These are phyloP conservation scores for Cephalopholis sonnerati DNA, from an alignment of 2,113 vertebrate genomes.

Conservation along the genomic window DNA sequence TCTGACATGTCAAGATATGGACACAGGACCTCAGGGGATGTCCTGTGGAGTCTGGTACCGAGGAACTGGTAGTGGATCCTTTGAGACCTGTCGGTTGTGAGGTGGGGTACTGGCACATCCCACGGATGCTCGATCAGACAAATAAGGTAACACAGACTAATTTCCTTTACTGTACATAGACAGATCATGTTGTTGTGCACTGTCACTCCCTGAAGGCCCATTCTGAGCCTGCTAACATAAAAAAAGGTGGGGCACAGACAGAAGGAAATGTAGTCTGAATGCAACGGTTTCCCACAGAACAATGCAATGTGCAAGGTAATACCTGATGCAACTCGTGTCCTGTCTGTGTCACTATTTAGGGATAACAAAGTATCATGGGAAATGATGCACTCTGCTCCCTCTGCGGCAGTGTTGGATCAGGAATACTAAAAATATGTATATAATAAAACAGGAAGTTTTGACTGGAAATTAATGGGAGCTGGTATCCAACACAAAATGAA, in stretches of 20 bases:
- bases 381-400: conserved; percentile 38
- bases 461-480: conserved; percentile 22
- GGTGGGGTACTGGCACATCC: too few relatives aligned
- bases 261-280: background rate
- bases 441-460: conserved; percentile 61
- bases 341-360: conserved; percentile 20
- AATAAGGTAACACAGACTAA: too few relatives aligned
- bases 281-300: conserved; percentile 12
- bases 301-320: conserved; percentile 28
- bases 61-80: too few relatives aligned
- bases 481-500: conserved; percentile 57
- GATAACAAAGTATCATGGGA: conserved; percentile 38
- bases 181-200: too few relatives aligned
- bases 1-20: too few relatives aligned
- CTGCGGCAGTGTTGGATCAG: background rate
- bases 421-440: conserved; percentile 61
- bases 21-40: too few relatives aligned
- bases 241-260: background rate
- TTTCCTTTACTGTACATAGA: too few relatives aligned
- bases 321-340: conserved; percentile 4
- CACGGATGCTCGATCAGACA: too few relatives aligned
- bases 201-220: too few relatives aligned
- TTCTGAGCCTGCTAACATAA: background rate
- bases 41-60: too few relatives aligned
- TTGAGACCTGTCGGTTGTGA: too few relatives aligned